Evolutionary conservation across 2,888 invertebrate genomes (phyloP), one percentile per base, ranked within the genome.

Genomic region (Anorthoa munda): DNA sequence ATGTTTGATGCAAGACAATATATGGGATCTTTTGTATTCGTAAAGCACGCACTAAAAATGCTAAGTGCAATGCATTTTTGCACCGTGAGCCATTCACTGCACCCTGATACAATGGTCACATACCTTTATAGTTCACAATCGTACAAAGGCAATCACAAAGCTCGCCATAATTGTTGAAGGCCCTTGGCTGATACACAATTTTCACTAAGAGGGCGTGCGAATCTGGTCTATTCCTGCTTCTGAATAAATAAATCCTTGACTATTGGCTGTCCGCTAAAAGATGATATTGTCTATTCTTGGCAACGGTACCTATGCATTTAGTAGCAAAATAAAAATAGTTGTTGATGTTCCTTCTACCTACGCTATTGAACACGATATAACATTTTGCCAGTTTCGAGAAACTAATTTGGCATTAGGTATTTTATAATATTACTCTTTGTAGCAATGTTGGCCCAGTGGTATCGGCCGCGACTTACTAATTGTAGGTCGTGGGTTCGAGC

Each of bases 71-170:
- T 66, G 48, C 65, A 77, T 63, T 58, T 61, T 56, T 61, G 31
- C 45, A 2, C 17, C 17, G 13, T 81, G 76, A 81, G 18, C 60
- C 75, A 61, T 51, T 75, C 66, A 60, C 56, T 56, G 39, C 48
- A 56, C n/a, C 45, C n/a, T 15, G 65, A 18, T 39, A 75, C 75
- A 66, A 61, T 81, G 51, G 48, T n/a, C 59, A 31, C 80, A 77
- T 79, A 64, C 13, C 66, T 75, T 66, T 15, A 53, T 51, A 66
- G 21, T 12, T 75, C 56, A 66, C 26, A 66, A 75, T 75, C 63
- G 26, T 51, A 61, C 55, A 21, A 15, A 50, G 7, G 64, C 50
- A 61, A 13, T 55, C 46, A 18, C 50, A 46, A 75, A 56, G 18
- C 50, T 46, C 31, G 39, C 58, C 74, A 53, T 73, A 59, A 51